A percentile compares a stretch with the other conserved stretches of the same genome.
phyloP scores from a whole-genome alignment of 2,113 vertebrate genomes.

The Aegotheles bennettii region DNA sequence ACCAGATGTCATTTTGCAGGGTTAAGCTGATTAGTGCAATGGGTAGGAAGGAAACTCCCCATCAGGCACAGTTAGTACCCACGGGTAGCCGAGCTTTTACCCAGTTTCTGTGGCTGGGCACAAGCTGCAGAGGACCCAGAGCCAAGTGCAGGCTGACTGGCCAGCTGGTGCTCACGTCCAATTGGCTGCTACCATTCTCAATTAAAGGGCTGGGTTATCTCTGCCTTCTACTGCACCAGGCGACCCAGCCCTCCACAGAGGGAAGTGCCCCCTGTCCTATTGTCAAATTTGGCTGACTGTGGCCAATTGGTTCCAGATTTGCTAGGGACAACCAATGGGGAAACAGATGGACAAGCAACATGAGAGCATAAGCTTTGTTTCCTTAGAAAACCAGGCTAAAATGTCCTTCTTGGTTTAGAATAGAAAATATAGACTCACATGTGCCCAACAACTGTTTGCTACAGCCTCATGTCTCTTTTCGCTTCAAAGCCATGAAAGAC shows the following conservation, averaged over 20 bases:
- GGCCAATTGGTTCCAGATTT: not conserved
- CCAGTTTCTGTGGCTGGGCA: fast-evolving
- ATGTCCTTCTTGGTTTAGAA: not conserved
- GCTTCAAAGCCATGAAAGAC: not conserved
- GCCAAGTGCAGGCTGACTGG: not conserved
- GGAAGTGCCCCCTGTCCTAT: not conserved
- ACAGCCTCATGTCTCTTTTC: not conserved
- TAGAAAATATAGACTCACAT: not conserved
- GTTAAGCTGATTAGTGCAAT: not conserved
- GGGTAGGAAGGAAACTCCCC: not conserved
- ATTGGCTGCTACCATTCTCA: not conserved
- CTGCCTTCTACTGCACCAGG: not conserved
- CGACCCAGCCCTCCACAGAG: fast-evolving
- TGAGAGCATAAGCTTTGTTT: not conserved
- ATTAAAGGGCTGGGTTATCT: not conserved
- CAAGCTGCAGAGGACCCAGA: not conserved
- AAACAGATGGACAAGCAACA: not conserved
- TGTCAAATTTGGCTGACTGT: not conserved
- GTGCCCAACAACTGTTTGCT: not conserved
- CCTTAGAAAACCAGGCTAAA: not conserved
- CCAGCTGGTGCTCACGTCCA: fast-evolving
- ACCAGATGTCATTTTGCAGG: not conserved
- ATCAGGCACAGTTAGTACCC: not conserved
- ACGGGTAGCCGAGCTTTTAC: not conserved
- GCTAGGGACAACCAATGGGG: not conserved